Conservation (phyloP, 2,888 invertebrate species). For the Saturnia japonica region DNA sequence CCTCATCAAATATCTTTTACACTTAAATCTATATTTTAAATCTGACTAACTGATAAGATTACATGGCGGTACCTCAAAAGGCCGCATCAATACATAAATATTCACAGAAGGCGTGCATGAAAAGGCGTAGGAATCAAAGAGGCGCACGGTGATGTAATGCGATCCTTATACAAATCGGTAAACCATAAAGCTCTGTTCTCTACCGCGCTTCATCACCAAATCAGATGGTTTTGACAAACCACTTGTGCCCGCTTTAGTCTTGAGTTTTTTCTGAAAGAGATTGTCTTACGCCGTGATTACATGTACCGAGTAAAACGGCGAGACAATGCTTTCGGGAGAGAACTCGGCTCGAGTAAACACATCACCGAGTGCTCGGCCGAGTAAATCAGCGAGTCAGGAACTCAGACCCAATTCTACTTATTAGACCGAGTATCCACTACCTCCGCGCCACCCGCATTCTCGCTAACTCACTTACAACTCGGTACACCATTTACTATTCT, state of each 20-base stretch:
- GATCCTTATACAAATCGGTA: slow-evolving; percentile 57
- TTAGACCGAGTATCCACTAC: no score
- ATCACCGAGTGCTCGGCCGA: no score
- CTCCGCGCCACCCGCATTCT: no score
- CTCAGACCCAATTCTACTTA: no score
- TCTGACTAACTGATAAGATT: neutral
- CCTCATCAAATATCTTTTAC: neutral
- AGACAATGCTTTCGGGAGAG: no score
- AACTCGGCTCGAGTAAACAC: no score
- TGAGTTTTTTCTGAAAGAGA: neutral
- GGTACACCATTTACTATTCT: no score
- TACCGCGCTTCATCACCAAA: slow-evolving; percentile 50
- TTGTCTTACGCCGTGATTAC: neutral
- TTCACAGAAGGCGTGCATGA: slow-evolving; percentile 24
- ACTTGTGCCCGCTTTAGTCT: slow-evolving; percentile 8
- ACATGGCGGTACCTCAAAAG: neutral
- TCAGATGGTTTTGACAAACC: slow-evolving; percentile 42
- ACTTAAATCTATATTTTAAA: neutral
- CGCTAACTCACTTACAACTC: no score
- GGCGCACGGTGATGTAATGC: slow-evolving; percentile 51
- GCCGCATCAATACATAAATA: neutral
- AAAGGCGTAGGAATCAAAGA: slow-evolving; percentile 44
- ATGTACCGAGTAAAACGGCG: no score
- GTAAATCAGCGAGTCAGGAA: no score
- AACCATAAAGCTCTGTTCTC: slow-evolving; percentile 52